phyloP scores from a whole-genome alignment of 2,888 invertebrate genomes.

The Parnassius mnemosyne region DNA sequence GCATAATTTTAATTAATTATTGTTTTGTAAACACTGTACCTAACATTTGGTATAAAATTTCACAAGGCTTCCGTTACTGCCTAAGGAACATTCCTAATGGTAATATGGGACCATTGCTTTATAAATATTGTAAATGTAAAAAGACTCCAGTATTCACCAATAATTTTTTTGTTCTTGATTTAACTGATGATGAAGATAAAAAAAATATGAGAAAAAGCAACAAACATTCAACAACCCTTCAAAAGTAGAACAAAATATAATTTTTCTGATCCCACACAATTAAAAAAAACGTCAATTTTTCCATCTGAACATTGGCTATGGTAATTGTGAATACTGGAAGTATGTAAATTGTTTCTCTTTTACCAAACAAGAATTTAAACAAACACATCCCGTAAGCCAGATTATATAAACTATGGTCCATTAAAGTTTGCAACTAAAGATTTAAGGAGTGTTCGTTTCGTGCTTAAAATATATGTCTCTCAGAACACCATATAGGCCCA shows the following conservation, averaged over 20 bases:
- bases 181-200: no score
- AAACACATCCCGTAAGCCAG: conserved; percentile 12
- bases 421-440: background rate
- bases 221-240: no score
- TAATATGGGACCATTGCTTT: conserved; percentile 66
- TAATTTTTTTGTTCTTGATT: background rate
- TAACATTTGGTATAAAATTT: conserved; percentile 26
- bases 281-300: background rate
- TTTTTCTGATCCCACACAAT: no score
- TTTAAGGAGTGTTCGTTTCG: conserved; percentile 12
- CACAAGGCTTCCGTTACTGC: conserved; percentile 50
- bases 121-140: conserved; percentile 34
- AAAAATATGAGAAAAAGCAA: no score
- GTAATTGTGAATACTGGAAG: conserved; percentile 61
- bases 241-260: no score
- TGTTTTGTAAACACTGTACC: no score
- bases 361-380: conserved; percentile 30
- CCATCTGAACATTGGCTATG: background rate
- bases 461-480: conserved; percentile 10
- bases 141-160: conserved; percentile 71
- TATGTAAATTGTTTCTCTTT: conserved; percentile 29
- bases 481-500: conserved; percentile 29
- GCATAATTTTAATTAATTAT: no score
- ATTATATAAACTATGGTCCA: conserved; percentile 13
- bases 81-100: conserved; percentile 59